Base-by-base conservation (phyloP, 2,888 invertebrate species). In the Spatulosminthurus flaviceps region DNA sequence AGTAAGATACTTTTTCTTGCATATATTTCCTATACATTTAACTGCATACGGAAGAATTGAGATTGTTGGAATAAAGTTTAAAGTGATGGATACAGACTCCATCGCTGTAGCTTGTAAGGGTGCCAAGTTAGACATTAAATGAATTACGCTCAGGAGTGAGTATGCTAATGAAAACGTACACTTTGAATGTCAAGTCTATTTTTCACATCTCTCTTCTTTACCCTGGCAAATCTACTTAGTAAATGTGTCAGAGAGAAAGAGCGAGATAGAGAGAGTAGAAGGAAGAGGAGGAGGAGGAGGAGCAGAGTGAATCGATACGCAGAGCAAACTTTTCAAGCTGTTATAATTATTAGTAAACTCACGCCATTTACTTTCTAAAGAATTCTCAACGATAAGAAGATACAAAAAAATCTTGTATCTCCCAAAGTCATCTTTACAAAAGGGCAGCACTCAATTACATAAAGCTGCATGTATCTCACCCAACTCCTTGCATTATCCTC, bases 111-210 rank as follows among this genome's bases (percentile, higher is more conserved):
- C 60, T 64, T 64, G 64, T 75, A 34, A 19, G 66, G 41, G 41
- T 67, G 76, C 51, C 67, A 76, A 76, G 43, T 76, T 75, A 43
- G 22, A 76, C 76, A 76, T 61, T 74, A 74, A 74, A 74, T 74
- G 74, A 74, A 74, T 74, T 74, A 74, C 34, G 61, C 22, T 74
- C 60, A 61, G 74, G 43, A 26, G 43, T 24, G 60, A 73, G 73
- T 73, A 29, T 70, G 60, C 73, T 73, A 61, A 73, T 73, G 73
- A 73, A 73, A 73, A 73, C 61, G 73, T 73, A 60, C 60, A 73
- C 60, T 60, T 24, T 73, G 73, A 73, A 73, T 73, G 73, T 73
- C 73, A 73, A 73, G 73, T 60, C 73, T 43, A n/a, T 73, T 73
- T 73, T 73, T 73, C 43, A 24, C 51, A 51, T 43, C 51, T 24